Conservation (phyloP, 1,140 invertebrate genomes). For the Atta texana region DNA sequence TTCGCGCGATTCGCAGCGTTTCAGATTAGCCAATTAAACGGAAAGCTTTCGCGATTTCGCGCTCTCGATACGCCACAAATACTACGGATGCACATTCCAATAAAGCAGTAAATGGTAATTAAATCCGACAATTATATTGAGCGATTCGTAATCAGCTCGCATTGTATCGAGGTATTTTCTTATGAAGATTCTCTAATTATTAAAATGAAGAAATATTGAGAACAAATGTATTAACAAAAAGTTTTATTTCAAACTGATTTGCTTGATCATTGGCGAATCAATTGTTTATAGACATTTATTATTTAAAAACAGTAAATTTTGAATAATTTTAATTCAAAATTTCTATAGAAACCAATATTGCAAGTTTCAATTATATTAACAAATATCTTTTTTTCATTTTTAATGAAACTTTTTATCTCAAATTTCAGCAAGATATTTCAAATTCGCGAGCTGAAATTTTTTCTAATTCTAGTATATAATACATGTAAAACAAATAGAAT, state of each 20-base stretch:
- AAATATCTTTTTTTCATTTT: background rate
- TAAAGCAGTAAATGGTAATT: conserved; percentile 58
- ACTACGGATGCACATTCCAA: conserved; percentile 29
- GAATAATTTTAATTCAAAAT: background rate
- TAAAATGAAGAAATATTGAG: background rate
- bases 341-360: background rate
- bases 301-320: background rate
- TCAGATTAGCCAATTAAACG: conserved; percentile 20
- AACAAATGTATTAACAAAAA: background rate
- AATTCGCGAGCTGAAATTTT: background rate
- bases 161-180: conserved; percentile 22
- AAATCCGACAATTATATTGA: conserved; percentile 44
- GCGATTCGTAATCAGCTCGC: conserved; percentile 19
- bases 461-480: background rate
- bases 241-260: background rate
- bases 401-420: background rate
- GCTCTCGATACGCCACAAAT: conserved; percentile 38
- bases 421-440: background rate
- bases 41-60: conserved; percentile 11
- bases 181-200: background rate
- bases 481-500: background rate
- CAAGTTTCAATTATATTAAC: background rate
- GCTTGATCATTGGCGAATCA: background rate
- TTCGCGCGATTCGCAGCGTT: conserved; percentile 19
- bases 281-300: background rate